Base-by-base conservation (phyloP, 2,888 invertebrate species). In the Amblyjoppa fuscipennis region DNA sequence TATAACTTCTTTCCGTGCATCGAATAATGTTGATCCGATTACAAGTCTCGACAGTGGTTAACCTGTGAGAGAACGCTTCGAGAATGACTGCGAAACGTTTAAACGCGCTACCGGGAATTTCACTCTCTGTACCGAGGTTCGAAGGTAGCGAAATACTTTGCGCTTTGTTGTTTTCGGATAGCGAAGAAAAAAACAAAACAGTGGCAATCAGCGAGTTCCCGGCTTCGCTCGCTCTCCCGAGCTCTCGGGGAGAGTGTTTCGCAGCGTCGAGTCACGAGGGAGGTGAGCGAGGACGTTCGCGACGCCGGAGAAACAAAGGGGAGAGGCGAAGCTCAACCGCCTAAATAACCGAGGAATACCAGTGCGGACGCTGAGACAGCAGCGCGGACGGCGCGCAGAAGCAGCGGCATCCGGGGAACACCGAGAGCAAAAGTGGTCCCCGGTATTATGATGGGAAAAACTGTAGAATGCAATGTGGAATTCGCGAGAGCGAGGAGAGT, bases 391-490 rank as follows among this genome's bases (percentile, higher is more conserved):
- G 38, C 16, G 51, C 51, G 13, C 45, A 34, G 51, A 9, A 53
- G 34, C 51, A 70, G 79, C 59, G 71, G 41, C 64, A 78, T 81
- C 74, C 38, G 75, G 56, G 78, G 84, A 73, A 59, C 81, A 76
- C 41, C 69, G 87, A 87, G 90, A 84, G 90, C 89, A 86, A 91
- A 89, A 91, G 90, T 88, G 87, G 88, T 78, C 86, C 71, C 70
- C 53, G 86, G 88, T 88, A 90, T 89, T 90, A 90, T 89, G 89
- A 88, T 86, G 89, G 87, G 90, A 91, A 91, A 91, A 91, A 91
- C 89, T 71, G 84, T 61, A 83, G 89, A 89, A 91, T 91, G 90
- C 87, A 87, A 82, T 56, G 76, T 84, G 91, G 91, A 91, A 91
- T 91, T 87, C 84, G 70, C 85, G 78, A 81, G 68, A 77, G 53